Conservation (phyloP, 1,140 invertebrate genomes). For the Mercenaria mercenaria region DNA sequence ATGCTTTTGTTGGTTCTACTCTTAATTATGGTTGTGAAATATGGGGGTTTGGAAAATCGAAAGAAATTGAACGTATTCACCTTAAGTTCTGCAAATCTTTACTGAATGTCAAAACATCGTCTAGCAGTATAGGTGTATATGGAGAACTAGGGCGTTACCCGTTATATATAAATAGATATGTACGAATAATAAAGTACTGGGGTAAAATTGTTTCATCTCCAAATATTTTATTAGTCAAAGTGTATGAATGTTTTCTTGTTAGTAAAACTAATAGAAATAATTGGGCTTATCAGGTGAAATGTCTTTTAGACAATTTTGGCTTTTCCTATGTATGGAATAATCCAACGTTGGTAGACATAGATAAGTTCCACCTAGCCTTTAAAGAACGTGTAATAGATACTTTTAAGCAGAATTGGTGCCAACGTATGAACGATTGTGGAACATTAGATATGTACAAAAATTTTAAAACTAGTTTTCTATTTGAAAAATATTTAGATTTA, state of each 20-base stretch:
- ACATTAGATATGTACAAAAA: not conserved
- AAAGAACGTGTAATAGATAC: not conserved
- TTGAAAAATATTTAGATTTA: not conserved
- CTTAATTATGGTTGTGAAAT: too few relatives aligned
- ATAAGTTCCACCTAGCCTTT: not conserved
- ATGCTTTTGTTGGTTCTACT: too few relatives aligned
- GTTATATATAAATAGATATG: not conserved
- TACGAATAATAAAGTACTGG: too few relatives aligned
- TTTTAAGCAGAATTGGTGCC: not conserved
- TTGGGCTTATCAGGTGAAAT: not conserved
- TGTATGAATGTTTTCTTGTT: not conserved
- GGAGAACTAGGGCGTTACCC: not conserved
- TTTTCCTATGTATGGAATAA: not conserved
- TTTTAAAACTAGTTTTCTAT: not conserved
- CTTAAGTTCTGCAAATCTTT: too few relatives aligned
- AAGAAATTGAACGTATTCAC: too few relatives aligned
- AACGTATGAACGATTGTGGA: not conserved
- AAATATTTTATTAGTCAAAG: too few relatives aligned
- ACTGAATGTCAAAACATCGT: too few relatives aligned
- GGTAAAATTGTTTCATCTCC: too few relatives aligned
- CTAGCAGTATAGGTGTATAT: too few relatives aligned
- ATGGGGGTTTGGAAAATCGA: too few relatives aligned
- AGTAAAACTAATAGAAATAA: not conserved
- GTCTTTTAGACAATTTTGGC: not conserved
- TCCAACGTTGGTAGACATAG: not conserved